A percentile compares a stretch with the other conserved stretches of the same genome.
These are phyloP conservation scores for Crioceris asparagi DNA, from an alignment of 2,888 invertebrate genomes.

Conservation along the genomic window DNA sequence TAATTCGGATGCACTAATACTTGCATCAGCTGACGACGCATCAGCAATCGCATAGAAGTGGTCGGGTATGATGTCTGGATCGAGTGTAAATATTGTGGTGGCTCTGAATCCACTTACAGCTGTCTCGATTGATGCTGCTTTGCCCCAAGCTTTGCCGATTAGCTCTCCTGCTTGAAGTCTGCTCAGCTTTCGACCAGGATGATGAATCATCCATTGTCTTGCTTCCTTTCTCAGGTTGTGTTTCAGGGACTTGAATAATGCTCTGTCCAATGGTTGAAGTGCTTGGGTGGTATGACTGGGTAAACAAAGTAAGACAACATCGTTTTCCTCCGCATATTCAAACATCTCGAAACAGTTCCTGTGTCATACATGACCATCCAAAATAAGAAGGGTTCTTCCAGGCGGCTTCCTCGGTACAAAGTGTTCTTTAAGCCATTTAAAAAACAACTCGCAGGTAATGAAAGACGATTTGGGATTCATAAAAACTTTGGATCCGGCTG, in stretches of 20 bases:
- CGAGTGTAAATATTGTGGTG: constrained; percentile 11
- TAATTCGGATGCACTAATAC: too few relatives aligned
- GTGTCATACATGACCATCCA: constrained; percentile 27
- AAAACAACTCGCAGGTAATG: constrained; percentile 14
- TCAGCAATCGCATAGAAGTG: constrained; percentile 11
- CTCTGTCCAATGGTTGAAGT: constrained; percentile 20
- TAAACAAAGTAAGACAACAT: constrained; percentile 23
- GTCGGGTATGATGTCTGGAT: constrained; percentile 8
- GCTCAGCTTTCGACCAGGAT: too few relatives aligned
- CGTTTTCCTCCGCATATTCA: constrained; percentile 15
- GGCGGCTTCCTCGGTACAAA: constrained; percentile 24
- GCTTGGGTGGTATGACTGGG: constrained; percentile 24
- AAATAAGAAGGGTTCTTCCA: constrained; percentile 22
- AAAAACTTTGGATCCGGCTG: constrained; percentile 13
- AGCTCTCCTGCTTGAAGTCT: too few relatives aligned
- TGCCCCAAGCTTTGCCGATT: too few relatives aligned
- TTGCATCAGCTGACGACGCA: too few relatives aligned
- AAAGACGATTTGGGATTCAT: constrained; percentile 19
- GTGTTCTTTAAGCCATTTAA: constrained; percentile 9
- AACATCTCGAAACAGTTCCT: constrained; percentile 11
- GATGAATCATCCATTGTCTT: constrained; percentile 6
- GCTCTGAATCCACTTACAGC: constrained; percentile 10
- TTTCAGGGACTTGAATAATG: constrained; percentile 7
- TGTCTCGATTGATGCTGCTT: constrained; percentile 8
- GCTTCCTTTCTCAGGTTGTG: constrained; percentile 6